Evolutionary conservation across 2,888 invertebrate genomes (phyloP).

Genomic region (Conomelus anceps): DNA sequence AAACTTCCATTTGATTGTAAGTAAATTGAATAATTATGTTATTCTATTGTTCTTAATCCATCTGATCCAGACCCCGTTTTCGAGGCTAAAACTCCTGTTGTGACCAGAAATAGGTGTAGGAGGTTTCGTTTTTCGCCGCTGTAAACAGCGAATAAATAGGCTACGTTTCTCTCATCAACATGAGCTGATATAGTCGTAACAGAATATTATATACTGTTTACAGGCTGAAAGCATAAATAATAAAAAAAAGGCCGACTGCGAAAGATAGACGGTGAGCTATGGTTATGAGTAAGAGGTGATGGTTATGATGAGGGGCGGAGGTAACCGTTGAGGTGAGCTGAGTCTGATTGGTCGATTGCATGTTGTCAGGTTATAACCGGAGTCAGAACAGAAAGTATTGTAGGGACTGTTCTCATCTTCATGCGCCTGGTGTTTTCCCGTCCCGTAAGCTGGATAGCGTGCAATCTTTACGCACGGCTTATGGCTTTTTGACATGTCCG

Average conservation of each 20-base stretch:
- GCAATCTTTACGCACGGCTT: slow-evolving; percentile 7
- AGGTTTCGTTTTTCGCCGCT: background rate
- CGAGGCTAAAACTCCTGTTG: too few species aligned
- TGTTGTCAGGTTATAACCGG: slow-evolving; percentile 1
- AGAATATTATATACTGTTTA: background rate
- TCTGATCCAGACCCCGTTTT: too few species aligned
- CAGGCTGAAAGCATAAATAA: background rate
- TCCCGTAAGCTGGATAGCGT: background rate
- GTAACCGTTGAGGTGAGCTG: background rate
- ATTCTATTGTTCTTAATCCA: too few species aligned
- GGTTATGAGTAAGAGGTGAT: background rate
- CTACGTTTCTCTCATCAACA: background rate
- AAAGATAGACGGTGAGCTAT: background rate
- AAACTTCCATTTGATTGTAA: too few species aligned
- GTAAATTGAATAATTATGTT: too few species aligned
- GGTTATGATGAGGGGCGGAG: too few species aligned
- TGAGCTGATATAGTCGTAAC: background rate
- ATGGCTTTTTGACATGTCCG: slow-evolving; percentile 13
- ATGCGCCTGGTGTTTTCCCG: slow-evolving; percentile 3
- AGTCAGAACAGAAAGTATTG: background rate
- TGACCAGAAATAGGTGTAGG: background rate
- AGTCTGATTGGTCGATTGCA: slow-evolving; percentile 5
- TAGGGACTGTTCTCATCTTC: background rate
- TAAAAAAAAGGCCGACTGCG: background rate
- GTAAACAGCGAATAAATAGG: background rate